Evolutionary conservation across 2,888 invertebrate genomes (phyloP).

Genomic region (Tetheella fluctuosa): DNA sequence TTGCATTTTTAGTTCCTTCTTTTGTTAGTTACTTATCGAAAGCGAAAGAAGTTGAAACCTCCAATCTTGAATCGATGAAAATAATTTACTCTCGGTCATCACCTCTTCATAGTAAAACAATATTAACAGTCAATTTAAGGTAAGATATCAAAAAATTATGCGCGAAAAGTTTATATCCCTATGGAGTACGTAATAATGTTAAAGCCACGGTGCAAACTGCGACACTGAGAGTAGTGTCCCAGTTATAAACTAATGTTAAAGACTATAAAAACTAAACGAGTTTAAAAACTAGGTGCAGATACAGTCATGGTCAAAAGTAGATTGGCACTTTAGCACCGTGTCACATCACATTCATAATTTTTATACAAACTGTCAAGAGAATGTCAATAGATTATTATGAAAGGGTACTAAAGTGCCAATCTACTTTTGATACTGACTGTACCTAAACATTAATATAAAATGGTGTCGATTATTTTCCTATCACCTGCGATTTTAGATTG

Average conservation of each 20-base stretch:
- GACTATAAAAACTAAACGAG: no score
- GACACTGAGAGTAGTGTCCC: not conserved
- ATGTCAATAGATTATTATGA: no score
- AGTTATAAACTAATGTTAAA: no score
- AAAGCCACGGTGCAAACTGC: not conserved
- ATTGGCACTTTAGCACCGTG: no score
- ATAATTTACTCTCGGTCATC: conserved; percentile 63
- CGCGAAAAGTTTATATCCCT: not conserved
- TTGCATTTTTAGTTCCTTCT: conserved; percentile 59
- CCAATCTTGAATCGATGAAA: conserved; percentile 59
- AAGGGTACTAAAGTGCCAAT: no score
- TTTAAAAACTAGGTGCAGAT: no score
- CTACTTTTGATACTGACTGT: no score
- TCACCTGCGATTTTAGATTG: conserved; percentile 46
- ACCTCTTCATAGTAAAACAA: conserved; percentile 62
- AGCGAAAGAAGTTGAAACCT: conserved; percentile 42
- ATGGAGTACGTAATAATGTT: not conserved
- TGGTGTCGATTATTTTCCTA: not conserved
- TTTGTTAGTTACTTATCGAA: conserved; percentile 54
- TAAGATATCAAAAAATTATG: conserved; percentile 21
- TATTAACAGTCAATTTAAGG: conserved; percentile 61
- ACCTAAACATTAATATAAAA: no score
- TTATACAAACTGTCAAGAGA: no score
- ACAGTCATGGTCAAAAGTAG: no score
- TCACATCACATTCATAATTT: no score